Evolutionary conservation across 2,888 invertebrate genomes (phyloP), one percentile per base, ranked within the genome.

Genomic region (Drosophila anomelani): DNA sequence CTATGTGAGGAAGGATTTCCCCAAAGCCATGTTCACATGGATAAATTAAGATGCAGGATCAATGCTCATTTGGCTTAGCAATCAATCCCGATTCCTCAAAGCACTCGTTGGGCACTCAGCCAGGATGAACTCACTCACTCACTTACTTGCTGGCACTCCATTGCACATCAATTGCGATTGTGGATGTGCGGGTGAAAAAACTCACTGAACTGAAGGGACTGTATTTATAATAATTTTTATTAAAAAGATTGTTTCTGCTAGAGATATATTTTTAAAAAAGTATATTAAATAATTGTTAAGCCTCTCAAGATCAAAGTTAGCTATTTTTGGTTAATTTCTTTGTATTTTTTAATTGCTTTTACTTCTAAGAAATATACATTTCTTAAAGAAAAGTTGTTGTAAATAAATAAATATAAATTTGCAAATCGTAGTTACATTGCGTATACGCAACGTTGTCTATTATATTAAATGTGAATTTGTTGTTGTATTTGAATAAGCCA

Each of bases 61-160:
- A 66, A 64, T 66, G 68, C 66, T 68, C 64, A 68, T 68, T 66
- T 68, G 56, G 36, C 29, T 66, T 56, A 29, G 68, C 68, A 68
- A 56, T 68, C 68, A 68, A 68, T 46, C 36, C 36, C 41, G 68
- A n/a, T 36, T 64, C 49, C 47, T 56, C 17, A 63, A 15, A 26
- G 46, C 46, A 26, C n/a, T 47, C n/a, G 17, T 26, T 55, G 63
- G 41, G 46, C 39, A 46, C 39, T 63, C 67, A 41, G 23, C 38
- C 44, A 54, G 63, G 38, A 34, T 41, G 7, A 63, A 39, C 54
- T 47, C 53, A 32, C 32, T 64, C 39, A 38, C 38, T 64, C 26
- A 26, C 26, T 29, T 20, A 34, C 60, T 32, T 17, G 41, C 34
- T 36, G 61, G 61, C 64, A 66, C 43, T 66, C 61, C 61, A 61